Conservation (phyloP, 2,797 vertebrate genomes). For the Diglossa cyanea region DNA sequence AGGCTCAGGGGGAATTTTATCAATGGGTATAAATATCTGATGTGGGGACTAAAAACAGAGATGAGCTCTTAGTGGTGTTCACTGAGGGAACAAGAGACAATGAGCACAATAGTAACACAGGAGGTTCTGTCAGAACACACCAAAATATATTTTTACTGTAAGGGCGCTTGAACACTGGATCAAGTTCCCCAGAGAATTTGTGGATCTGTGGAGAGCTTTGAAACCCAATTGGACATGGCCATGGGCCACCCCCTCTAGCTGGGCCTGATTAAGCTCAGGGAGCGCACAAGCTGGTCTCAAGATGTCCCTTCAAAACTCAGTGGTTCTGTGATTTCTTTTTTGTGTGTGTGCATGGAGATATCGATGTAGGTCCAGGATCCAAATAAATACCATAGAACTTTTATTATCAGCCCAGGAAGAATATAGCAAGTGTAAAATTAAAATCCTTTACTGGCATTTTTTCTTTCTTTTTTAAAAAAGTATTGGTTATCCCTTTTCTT, state of each 20-base stretch:
- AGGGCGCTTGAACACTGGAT: not conserved
- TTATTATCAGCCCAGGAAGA: not conserved
- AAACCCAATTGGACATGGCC: accelerated
- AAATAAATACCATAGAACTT: not conserved
- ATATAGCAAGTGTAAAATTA: too few species aligned
- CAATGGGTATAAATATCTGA: not conserved
- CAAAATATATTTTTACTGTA: not conserved
- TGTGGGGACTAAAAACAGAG: not conserved
- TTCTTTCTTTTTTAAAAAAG: not conserved
- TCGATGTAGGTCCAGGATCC: not conserved
- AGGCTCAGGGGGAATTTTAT: not conserved
- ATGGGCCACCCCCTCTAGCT: not conserved
- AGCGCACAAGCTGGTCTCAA: not conserved
- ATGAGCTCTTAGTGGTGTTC: not conserved
- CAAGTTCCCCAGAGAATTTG: not conserved
- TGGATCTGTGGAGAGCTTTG: not conserved
- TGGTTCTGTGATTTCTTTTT: not conserved
- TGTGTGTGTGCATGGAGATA: not conserved
- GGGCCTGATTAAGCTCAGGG: accelerated
- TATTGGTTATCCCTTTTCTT: not conserved
- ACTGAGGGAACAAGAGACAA: not conserved
- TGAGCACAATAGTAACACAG: not conserved
- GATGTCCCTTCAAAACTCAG: not conserved
- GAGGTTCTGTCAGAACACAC: not conserved
- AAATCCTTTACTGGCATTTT: accelerated